phyloP scores from a whole-genome alignment of 1,140 invertebrate species.

The Mizuhopecten yessoensis region DNA sequence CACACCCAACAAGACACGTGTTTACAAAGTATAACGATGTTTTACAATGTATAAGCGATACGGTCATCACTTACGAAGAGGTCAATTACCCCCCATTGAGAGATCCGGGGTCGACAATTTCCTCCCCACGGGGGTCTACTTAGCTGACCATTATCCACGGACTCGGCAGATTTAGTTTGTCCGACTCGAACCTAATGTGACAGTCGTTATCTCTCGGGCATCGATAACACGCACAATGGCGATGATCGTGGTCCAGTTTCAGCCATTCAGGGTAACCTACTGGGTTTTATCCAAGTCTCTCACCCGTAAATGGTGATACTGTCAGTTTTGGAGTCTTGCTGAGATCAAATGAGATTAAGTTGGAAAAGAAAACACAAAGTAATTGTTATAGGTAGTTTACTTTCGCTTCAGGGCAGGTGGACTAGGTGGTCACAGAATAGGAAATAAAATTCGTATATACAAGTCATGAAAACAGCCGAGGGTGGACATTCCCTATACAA shows the following conservation, averaged over 20 bases:
- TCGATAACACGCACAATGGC: not conserved
- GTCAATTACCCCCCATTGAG: conserved; percentile 10
- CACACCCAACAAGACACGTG: not conserved
- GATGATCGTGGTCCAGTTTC: not conserved
- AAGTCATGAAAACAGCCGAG: conserved; percentile 56
- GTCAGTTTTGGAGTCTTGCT: conserved; percentile 41
- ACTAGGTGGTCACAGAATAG: conserved; percentile 48
- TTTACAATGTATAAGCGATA: not conserved
- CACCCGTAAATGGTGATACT: not conserved
- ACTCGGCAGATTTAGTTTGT: not conserved
- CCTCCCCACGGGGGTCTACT: conserved; percentile 5
- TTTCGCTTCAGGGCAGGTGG: conserved; percentile 53
- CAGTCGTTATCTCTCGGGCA: not conserved
- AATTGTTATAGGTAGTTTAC: conserved; percentile 55
- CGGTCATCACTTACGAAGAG: not conserved
- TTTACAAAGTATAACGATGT: conserved; percentile 28
- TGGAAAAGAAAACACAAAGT: conserved; percentile 58
- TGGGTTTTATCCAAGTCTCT: conserved; percentile 5
- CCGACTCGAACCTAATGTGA: conserved; percentile 1
- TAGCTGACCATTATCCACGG: conserved; percentile 22
- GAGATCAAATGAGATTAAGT: conserved; percentile 58
- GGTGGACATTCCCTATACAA: conserved; percentile 39
- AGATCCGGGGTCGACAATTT: conserved; percentile 2
- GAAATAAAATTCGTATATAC: conserved; percentile 51
- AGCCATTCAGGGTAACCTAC: not conserved